A percentile compares a stretch with the other conserved stretches of the same genome.
Conservation (phyloP, 2,113 vertebrate species). For the Cepphus grylle region DNA sequence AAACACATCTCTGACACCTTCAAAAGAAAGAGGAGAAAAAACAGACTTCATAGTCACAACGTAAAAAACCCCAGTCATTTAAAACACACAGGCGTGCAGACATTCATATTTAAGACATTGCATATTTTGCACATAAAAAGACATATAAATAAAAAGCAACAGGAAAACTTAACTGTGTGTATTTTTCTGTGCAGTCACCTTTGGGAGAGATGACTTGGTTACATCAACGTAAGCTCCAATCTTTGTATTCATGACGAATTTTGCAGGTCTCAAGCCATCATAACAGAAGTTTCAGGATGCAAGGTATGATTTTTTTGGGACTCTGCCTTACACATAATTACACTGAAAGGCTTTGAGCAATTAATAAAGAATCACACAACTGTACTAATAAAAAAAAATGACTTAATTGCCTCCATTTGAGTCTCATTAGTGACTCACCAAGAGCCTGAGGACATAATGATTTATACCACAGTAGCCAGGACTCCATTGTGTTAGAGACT, state of each 20-base stretch:
- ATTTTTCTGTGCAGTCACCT: background rate
- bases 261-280: background rate
- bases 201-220: background rate
- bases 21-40: background rate
- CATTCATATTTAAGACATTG: background rate
- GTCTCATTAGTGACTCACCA: conserved; percentile 11
- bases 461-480: background rate
- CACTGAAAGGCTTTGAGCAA: background rate
- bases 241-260: background rate
- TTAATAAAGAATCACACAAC: background rate
- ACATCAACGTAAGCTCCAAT: background rate
- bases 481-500: background rate
- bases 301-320: background rate
- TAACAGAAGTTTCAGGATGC: background rate
- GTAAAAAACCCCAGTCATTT: background rate
- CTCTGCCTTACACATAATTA: background rate
- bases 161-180: background rate
- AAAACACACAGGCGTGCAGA: background rate
- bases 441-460: background rate
- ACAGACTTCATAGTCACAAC: background rate
- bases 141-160: background rate
- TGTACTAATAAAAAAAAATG: background rate
- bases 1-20: background rate
- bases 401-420: conserved; percentile 25
- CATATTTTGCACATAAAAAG: background rate